These are phyloP conservation scores for Myrmecophaga tridactyla DNA, from an alignment of 2,113 vertebrate genomes.

Conservation along the genomic window DNA sequence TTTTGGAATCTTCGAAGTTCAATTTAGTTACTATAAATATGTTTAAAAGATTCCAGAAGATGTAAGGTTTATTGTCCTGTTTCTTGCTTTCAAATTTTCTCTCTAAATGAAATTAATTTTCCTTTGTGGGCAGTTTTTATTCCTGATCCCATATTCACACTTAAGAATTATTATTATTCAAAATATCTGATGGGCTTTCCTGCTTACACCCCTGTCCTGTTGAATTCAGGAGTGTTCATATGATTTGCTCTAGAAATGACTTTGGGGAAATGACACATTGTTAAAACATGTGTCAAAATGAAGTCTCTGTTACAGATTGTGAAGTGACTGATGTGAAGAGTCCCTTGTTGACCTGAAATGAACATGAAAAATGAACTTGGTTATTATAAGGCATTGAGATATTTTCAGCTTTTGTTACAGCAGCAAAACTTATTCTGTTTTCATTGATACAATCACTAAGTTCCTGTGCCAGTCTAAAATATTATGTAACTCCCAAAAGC, in stretches of 20 bases:
- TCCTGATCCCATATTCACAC: background rate
- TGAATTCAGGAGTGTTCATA: background rate
- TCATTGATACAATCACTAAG: background rate
- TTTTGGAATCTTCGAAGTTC: background rate
- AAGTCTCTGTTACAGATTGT: background rate
- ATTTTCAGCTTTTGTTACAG: background rate
- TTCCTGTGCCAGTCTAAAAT: no score
- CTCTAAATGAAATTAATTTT: background rate
- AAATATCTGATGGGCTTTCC: background rate
- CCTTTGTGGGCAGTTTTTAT: background rate
- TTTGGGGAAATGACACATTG: no score
- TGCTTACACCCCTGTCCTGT: background rate
- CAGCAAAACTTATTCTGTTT: background rate
- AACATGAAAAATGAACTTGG: background rate
- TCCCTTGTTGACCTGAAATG: background rate
- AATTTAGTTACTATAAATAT: background rate
- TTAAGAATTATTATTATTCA: background rate
- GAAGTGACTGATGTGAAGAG: background rate
- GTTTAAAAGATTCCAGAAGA: background rate
- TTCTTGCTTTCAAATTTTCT: background rate
- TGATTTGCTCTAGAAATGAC: background rate
- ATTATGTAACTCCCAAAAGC: no score
- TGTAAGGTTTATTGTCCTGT: background rate
- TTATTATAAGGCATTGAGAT: background rate
- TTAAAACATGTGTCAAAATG: background rate